Base-by-base conservation (phyloP, 92 coral and sea anemone species). In the Ricordea florida region DNA sequence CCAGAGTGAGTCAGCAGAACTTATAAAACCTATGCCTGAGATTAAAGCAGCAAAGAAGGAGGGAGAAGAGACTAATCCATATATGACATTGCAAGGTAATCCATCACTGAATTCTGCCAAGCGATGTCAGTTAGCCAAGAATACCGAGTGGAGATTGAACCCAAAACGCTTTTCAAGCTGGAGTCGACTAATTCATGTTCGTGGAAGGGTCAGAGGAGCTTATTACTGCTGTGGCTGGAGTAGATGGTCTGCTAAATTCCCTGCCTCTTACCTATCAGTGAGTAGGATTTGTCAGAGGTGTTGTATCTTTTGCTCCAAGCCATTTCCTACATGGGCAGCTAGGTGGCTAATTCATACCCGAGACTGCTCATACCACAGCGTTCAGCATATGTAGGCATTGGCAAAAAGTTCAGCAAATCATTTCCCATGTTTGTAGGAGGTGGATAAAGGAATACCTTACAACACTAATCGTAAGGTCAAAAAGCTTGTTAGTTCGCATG, bases 401-500 rank as follows among this genome's bases (percentile, higher is more conserved):
- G 86, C 36, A 72, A 5, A 80, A 71, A 26, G 86, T 80, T 27
- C 79, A 80, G 30, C 57, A 27, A 33, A n/a, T 80, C 26, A 22
- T 80, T 0, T 77, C 84, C 5, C 17, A 43, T 13, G 51, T 83
- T 26, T 83, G 89, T 74, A 33, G 48, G 33, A 71, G 87, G 22
- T 80, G 87, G 86, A 27, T 79, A 11, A 50, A 22, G 51, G 86
- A 79, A 34, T 85, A 71, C 56, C 41, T 78, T 27, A 84, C 85
- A 10, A 78, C 51, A 23, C 42, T 84, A 65, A 77, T 64, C 67
- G 22, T 61, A 9, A 25, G 85, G 50, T 24, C 74, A 10, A 78
- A 78, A n/a, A n/a, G n/a, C n/a, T n/a, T n/a, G n/a, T n/a, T n/a
- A n/a, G n/a, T n/a, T n/a, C n/a, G n/a, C n/a, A n/a, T n/a, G n/a